Conservation (phyloP, 2,113 vertebrate genomes). For the Vanacampus margaritifer region DNA sequence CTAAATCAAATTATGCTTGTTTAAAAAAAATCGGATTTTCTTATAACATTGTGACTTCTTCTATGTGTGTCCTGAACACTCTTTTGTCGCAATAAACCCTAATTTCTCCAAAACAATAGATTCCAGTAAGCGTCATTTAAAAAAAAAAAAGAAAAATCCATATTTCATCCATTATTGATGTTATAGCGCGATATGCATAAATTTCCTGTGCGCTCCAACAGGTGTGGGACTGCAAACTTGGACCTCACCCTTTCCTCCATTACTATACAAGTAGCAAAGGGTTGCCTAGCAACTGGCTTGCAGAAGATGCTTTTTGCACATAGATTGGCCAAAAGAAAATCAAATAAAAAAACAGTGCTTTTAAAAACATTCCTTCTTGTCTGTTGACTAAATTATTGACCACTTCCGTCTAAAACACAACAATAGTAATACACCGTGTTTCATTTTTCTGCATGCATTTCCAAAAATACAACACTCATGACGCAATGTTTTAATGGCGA, state of each 20-base stretch:
- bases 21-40: too few relatives aligned
- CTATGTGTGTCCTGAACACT: too few relatives aligned
- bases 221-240: slow-evolving; percentile 38
- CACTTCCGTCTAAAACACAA: slow-evolving; percentile 25
- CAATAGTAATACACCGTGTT: slow-evolving; percentile 3
- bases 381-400: slow-evolving; percentile 39
- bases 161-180: too few relatives aligned
- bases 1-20: too few relatives aligned
- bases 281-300: slow-evolving; percentile 72
- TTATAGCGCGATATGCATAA: not conserved
- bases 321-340: slow-evolving; percentile 40
- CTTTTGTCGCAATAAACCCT: too few relatives aligned
- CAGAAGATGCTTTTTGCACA: slow-evolving; percentile 49
- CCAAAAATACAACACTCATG: slow-evolving; percentile 64
- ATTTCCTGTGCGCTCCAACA: slow-evolving; percentile 33
- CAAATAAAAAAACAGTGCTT: slow-evolving; percentile 37
- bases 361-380: slow-evolving; percentile 29
- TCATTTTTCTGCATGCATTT: slow-evolving; percentile 19
- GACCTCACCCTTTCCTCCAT: slow-evolving; percentile 38
- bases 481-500: slow-evolving; percentile 20
- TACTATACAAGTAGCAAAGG: slow-evolving; percentile 42
- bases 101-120: too few relatives aligned
- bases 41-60: too few relatives aligned
- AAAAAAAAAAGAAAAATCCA: too few relatives aligned
- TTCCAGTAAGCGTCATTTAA: too few relatives aligned